Base-by-base conservation (phyloP, 2,797 vertebrate genomes). In the Catharus ustulatus region DNA sequence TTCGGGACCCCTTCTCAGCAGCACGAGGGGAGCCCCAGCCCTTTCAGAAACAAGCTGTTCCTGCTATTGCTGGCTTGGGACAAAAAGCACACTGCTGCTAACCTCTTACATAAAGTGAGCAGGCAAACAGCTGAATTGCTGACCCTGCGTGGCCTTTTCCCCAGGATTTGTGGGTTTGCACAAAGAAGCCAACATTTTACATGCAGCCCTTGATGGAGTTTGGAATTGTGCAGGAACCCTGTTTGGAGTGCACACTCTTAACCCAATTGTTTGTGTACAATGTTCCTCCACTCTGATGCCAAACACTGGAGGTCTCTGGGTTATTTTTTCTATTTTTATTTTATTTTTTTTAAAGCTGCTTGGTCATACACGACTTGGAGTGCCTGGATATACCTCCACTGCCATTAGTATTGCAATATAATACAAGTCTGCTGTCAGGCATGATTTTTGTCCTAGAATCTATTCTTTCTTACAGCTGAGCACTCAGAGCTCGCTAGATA, bases 1-100 rank as follows among this genome's bases (percentile, higher is more conserved):
- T 90, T 94, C 77, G 7, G 94, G 69, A 95, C 94, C 96, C 90
- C 94, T 90, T 95, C 92, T 93, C 87, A 61, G 26, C 94, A 84
- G 71, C 48, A n/a, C 62, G 5, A 86, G 89, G 94, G 94, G 95
- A 95, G 93, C 93, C 85, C 48, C 84, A 64, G 74, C 48, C 77
- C 91, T 91, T 90, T 84, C 59, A 93, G 95, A 87, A 93, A 92
- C 92, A 96, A 97, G 92, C 92, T 96, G 95, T 95, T 96, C 87
- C 91, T 94, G 93, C 96, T 97, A 87, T 97, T 96, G 95, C 95
- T 96, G 96, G 95, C 95, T 94, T 76, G 54, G 95, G 95, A 96
- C 95, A 90, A 96, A 97, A 96, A 94, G 93, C 95, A 84, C 66
- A 95, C 94, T 93, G 95, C 95, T 96, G 96, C 94, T 96, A 94